phyloP scores from a whole-genome alignment of 1,140 invertebrate species.

The Eupristina koningsbergeri region DNA sequence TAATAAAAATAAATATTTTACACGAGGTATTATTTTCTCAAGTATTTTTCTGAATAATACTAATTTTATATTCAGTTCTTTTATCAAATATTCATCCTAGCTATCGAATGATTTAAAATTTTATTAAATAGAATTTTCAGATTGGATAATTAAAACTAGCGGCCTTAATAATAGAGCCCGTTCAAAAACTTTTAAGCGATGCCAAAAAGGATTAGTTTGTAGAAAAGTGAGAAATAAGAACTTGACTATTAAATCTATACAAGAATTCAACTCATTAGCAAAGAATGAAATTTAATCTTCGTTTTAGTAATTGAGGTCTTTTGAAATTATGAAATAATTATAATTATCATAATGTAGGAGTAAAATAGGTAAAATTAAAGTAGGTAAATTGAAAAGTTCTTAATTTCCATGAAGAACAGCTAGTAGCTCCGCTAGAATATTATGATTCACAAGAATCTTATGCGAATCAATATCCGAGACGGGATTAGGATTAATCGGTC shows the following conservation, averaged over 20 bases:
- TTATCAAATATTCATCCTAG: not conserved
- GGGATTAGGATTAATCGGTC: slow-evolving; percentile 29
- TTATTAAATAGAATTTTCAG: too few species aligned
- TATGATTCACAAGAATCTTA: not conserved
- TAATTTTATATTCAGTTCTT: not conserved
- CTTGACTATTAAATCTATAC: too few species aligned
- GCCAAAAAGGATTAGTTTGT: too few species aligned
- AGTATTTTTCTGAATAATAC: not conserved
- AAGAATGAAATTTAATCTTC: too few species aligned
- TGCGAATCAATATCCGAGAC: slow-evolving; percentile 29
- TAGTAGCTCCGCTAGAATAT: not conserved
- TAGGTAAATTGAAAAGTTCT: not conserved
- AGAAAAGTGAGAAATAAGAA: too few species aligned
- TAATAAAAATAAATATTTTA: not conserved
- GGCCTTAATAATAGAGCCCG: too few species aligned
- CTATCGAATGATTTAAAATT: not conserved
- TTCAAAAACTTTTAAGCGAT: too few species aligned
- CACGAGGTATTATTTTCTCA: not conserved
- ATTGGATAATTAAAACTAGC: too few species aligned
- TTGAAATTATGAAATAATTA: not conserved
- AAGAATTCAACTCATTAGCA: too few species aligned
- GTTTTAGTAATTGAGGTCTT: too few species aligned
- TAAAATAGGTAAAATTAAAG: not conserved
- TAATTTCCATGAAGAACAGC: not conserved
- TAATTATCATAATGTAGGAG: not conserved